Base-by-base conservation (phyloP, 2,888 invertebrate species). In the Campoplex capitator region DNA sequence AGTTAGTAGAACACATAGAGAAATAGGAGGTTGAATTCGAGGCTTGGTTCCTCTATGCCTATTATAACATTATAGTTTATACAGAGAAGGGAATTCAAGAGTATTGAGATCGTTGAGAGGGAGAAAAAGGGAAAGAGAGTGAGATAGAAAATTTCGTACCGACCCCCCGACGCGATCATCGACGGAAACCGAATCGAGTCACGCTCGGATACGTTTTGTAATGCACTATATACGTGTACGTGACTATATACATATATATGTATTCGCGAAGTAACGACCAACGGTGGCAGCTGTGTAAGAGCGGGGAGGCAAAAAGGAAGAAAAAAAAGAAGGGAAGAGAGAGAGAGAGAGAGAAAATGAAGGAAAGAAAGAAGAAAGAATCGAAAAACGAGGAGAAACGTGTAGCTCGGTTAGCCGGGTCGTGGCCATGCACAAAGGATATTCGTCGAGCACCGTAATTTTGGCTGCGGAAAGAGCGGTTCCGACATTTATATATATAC, bases 391-490 rank as follows among this genome's bases (percentile, higher is more conserved):
- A 83, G 65, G 77, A 70, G 71, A 76, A 85, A 71, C 78, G 80
- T 73, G 76, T 82, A 75, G 85, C 68, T 81, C 82, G 86, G 83
- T 86, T 86, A 79, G 86, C 70, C 86, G 83, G 86, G 80, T 71
- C 80, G 71, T 83, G 85, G 78, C 54, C 78, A 79, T 86, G 83
- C 86, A 86, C 86, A 86, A 86, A 85, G 87, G 85, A 85, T 82
- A 85, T 82, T 85, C 85, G 85, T 74, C 81, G 68, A 73, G 82
- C 82, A 71, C 87, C 76, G 83, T 86, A 86, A 86, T 86, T 86
- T 86, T 71, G 86, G 74, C 58, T 71, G 75, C 83, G 83, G 76
- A 86, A 86, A 80, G 86, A 83, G 80, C 71, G 71, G 79, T 80
- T 81, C 71, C 71, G 75, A 79, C 73, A 82, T 73, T 71, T 65